phyloP scores from a whole-genome alignment of 2,797 vertebrate genomes.

The Sebastes minor region DNA sequence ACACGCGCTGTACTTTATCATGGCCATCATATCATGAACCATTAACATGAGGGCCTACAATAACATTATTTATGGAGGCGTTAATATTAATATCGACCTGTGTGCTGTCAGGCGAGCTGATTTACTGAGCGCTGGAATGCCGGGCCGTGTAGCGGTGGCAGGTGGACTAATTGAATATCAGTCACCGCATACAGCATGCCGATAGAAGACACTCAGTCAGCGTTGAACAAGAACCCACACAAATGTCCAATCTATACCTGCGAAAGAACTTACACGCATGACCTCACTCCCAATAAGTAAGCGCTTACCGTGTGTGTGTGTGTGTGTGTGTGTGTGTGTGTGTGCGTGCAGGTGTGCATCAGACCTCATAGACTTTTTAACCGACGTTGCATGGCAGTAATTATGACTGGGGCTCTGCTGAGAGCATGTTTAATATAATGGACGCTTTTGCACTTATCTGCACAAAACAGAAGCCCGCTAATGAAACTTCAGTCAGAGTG shows the following conservation, averaged over 20 bases:
- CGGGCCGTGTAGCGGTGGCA: constrained; percentile 57
- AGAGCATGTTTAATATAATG: constrained; percentile 58
- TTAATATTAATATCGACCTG: constrained; percentile 80
- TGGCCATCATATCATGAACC: constrained; percentile 68
- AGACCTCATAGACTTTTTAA: neutral
- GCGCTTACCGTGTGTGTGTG: neutral
- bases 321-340: too few relatives aligned
- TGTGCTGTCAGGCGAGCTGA: constrained; percentile 68
- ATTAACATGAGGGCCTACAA: constrained; percentile 73
- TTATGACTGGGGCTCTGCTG: constrained; percentile 60
- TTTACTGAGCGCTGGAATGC: constrained; percentile 64
- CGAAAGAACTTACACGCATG: constrained; percentile 6
- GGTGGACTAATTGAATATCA: constrained; percentile 76
- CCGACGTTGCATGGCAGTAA: constrained; percentile 25
- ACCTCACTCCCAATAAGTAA: constrained; percentile 4
- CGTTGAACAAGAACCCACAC: neutral
- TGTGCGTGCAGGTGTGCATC: constrained; percentile 3
- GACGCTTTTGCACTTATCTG: constrained; percentile 64
- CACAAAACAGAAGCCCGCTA: constrained; percentile 64
- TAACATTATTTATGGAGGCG: constrained; percentile 78
- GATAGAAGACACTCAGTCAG: constrained; percentile 44
- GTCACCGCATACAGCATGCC: constrained; percentile 42
- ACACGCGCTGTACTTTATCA: constrained; percentile 55
- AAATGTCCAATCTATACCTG: neutral
- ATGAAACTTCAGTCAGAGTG: constrained; percentile 67